Evolutionary conservation across 2,113 vertebrate genomes (phyloP), one percentile per base, ranked within the genome.

Genomic region (Paradoxurus hermaphroditus): DNA sequence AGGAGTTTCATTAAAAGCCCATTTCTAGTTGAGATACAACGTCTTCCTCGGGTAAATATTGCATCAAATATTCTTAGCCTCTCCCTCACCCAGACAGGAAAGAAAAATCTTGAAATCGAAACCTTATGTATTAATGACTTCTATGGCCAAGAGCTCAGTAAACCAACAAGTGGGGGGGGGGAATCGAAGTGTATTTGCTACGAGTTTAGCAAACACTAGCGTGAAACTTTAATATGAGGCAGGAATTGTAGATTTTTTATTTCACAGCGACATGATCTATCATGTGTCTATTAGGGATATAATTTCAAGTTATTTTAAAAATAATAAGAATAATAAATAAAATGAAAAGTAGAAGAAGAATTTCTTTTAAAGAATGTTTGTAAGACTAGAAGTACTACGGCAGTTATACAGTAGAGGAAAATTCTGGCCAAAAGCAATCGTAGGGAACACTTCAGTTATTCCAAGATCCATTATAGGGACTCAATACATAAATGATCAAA

Each of bases 371-470:
- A 49, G 51, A 46, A 10, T 6, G 1, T 4, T 5, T 4, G 0
- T 19, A 29, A 49, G 4, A 44, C 4, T 82, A 59, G 51, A 91
- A 65, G 31, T n/a, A 36, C n/a, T 21, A 7, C 59, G 51, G 59
- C 13, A 65, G 41, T 19, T n/a, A 62, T 2, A 34, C 44, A 90
- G 44, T 2, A 46, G 6, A 90, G 62, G 27, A 53, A 84, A 81
- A 86, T 13, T 13, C 25, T 7, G 36, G 34, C 29, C 67, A 29
- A 70, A 78, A 82, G 19, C 51, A 19, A 4, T 5, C 36, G 15
- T 25, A 23, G 7, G 14, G 46, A 77, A 51, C 44, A 77, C 1
- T 0, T 10, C 51, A 11, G 6, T 5, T 19, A 11, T 3, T 27
- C n/a, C 34, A 29, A 25, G 3, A 70, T 56, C n/a, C 31, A 1